Evolutionary conservation across 2,888 invertebrate species (phyloP).

Genomic region (Prosapia bicincta): DNA sequence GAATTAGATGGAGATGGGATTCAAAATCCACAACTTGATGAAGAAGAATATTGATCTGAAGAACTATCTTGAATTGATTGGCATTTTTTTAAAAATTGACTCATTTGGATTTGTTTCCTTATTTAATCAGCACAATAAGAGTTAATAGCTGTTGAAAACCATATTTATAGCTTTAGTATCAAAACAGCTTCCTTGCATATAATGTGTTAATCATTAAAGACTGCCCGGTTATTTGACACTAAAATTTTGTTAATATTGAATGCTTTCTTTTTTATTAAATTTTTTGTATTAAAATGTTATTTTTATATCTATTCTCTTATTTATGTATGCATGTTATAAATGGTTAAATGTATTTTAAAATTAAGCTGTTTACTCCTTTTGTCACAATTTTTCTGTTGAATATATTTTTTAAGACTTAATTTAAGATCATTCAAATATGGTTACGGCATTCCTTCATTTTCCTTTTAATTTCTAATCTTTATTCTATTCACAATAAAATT

Average conservation of each 20-base stretch:
- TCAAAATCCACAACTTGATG: constrained; percentile 54
- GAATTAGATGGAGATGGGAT: constrained; percentile 69
- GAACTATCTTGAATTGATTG: too few species aligned
- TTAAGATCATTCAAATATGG: not conserved
- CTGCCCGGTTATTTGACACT: too few species aligned
- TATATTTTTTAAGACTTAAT: not conserved
- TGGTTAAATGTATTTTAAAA: not conserved
- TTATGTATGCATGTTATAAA: not conserved
- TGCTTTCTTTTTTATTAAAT: constrained; percentile 12
- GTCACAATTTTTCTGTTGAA: not conserved
- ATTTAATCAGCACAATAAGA: not conserved
- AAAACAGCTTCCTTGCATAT: not conserved
- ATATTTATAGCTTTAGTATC: not conserved
- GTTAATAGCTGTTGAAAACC: not conserved
- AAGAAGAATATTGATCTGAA: constrained; percentile 58
- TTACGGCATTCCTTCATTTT: not conserved
- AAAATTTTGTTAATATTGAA: too few species aligned
- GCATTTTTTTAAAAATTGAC: too few species aligned
- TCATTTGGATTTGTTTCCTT: not conserved
- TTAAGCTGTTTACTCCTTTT: not conserved
- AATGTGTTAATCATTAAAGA: not conserved
- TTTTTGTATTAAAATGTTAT: not conserved
- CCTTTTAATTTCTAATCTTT: too few species aligned
- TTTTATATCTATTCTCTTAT: not conserved
- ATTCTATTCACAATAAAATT: not conserved